Base-by-base conservation (phyloP, 2,797 vertebrate genomes). In the Sus cebifrons region DNA sequence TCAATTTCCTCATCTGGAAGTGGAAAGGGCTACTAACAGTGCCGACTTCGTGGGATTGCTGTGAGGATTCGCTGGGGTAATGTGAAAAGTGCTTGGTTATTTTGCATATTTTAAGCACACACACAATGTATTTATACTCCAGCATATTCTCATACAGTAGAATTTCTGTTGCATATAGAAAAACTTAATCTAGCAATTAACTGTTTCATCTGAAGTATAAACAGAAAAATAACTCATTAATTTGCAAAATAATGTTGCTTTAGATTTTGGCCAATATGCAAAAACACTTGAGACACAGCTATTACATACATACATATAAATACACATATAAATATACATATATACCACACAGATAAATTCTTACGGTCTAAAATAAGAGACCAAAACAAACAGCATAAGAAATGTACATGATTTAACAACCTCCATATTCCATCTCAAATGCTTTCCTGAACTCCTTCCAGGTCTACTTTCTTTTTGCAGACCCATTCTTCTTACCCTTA, bases 171-270 rank as follows among this genome's bases (percentile, higher is more conserved):
- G 29, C 75, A 89, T 84, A 92, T 7, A 91, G 5, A 70, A 64
- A 64, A 20, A 95, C 25, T 56, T 82, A 91, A 86, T 68, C 77
- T 12, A 87, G 32, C 32, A 94, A 88, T 74, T 91, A 94, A 85
- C 12, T 82, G 4, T 87, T 75, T 20, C 6, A 92, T 36, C 49
- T 91, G n/a, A 77, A 88, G 54, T 62, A 84, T 56, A 77, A 79
- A 58, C 5, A 86, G 23, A 94, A 90, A 93, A 87, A 44, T 84
- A 94, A 89, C 68, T 83, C 62, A 70, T 21, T 85, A 81, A 79
- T 77, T 92, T 82, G 8, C 25, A 95, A 91, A 89, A 84, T 92
- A 75, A n/a, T 9, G n/a, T 83, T 93, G n/a, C 86, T 81, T 95
- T 21, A 79, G 36, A 95, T 49, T 77, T 89, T 32, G 81, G 49